These are phyloP conservation scores for Drosophila sp. DNA, from an alignment of 1,140 invertebrate species.

Conservation along the genomic window DNA sequence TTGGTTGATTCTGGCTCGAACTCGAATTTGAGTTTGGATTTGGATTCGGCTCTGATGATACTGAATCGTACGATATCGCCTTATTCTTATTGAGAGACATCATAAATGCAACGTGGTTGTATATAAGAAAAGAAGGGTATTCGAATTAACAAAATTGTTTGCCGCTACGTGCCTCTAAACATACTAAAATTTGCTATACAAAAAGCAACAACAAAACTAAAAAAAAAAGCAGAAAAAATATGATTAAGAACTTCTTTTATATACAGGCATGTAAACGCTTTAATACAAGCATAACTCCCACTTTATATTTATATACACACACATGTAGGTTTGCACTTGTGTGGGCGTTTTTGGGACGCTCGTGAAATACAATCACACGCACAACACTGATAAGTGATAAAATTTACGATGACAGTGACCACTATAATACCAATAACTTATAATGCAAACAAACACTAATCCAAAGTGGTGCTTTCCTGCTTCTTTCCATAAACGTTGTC, in stretches of 20 bases:
- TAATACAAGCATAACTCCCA: constrained; percentile 14
- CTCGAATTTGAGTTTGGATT: neutral
- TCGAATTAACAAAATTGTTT: constrained; percentile 18
- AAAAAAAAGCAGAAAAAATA: constrained; percentile 3
- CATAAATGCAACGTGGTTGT: neutral
- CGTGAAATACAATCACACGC: constrained; percentile 11
- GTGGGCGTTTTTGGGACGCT: neutral
- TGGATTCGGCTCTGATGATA: neutral
- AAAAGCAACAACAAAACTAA: constrained; percentile 19
- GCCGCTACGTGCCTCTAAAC: constrained; percentile 54
- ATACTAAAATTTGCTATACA: constrained; percentile 60
- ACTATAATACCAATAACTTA: neutral
- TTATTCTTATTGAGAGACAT: constrained; percentile 51
- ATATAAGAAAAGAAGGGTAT: neutral
- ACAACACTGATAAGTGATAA: constrained; percentile 29
- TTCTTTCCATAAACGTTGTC: constrained; percentile 34
- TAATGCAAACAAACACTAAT: constrained; percentile 28
- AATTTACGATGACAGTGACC: constrained; percentile 12
- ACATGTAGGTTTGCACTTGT: constrained; percentile 34
- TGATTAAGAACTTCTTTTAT: constrained; percentile 62
- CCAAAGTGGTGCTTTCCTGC: constrained; percentile 37
- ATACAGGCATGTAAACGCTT: constrained; percentile 17
- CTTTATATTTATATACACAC: neutral
- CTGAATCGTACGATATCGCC: neutral
- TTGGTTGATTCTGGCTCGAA: constrained; percentile 24